These are phyloP conservation scores for Abrostola tripartita DNA, from an alignment of 2,888 invertebrate species.

Conservation along the genomic window DNA sequence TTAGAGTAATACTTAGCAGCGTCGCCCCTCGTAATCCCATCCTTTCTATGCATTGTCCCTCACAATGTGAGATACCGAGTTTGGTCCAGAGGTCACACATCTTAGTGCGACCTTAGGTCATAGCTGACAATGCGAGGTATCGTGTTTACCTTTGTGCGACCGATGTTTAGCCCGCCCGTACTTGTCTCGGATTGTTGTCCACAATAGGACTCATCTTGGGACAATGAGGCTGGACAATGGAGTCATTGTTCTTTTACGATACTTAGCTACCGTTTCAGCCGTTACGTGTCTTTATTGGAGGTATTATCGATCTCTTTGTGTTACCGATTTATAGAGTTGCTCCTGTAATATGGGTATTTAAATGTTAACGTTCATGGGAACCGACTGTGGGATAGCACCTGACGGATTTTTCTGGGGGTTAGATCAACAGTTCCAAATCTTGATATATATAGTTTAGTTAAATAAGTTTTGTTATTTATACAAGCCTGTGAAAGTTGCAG, in stretches of 20 bases:
- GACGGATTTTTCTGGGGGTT: not conserved
- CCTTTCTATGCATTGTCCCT: constrained; percentile 76
- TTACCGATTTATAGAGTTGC: constrained; percentile 79
- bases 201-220: constrained; percentile 73
- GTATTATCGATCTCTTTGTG: constrained; percentile 85
- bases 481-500: not conserved
- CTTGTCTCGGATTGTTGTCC: constrained; percentile 59
- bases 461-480: not conserved
- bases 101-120: constrained; percentile 82
- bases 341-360: constrained; percentile 71
- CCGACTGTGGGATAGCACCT: constrained; percentile 50
- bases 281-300: constrained; percentile 78
- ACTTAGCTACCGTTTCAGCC: constrained; percentile 85
- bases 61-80: constrained; percentile 73
- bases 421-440: too few species aligned
- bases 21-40: constrained; percentile 84
- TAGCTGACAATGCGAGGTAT: constrained; percentile 72
- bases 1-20: constrained; percentile 84
- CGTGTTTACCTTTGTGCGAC: constrained; percentile 79
- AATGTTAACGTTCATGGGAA: constrained; percentile 84
- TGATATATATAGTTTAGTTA: not conserved
- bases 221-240: constrained; percentile 73
- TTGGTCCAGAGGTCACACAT: constrained; percentile 79
- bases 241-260: constrained; percentile 79
- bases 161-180: constrained; percentile 70